Evolutionary conservation across 2,113 vertebrate species (phyloP), one percentile per base, ranked within the genome.

Genomic region (Elanoides forficatus): DNA sequence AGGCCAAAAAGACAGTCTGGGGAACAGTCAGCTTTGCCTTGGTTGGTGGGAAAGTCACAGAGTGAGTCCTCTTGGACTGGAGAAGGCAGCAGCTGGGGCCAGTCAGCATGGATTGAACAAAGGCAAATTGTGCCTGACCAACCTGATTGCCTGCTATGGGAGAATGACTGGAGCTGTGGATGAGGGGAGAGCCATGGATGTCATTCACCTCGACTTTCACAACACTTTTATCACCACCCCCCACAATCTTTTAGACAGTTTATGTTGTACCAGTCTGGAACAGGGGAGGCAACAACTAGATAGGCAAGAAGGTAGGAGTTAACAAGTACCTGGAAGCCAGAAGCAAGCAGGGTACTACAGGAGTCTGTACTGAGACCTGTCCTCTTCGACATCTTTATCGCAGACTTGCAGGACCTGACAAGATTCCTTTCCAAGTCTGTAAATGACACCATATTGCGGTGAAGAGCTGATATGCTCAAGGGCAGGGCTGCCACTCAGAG

Each of bases 321-420:
- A n/a, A 25, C 4, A 34, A 79, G 36, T 20, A 42, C 22, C 29
- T 80, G 81, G 21, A 71, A 71, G 27, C 21, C 55, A 63, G 40
- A 4, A 47, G 27, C 42, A 58, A 71, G 71, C 9, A 71, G 20
- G 10, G 20, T 17, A 23, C 50, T 55, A 17, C 40, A 79, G 42
- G 19, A 63, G 13, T 19, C 74, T 72, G n/a, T 38, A 38, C 66
- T 7, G 8, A 72, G n/a, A 34, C 23, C 42, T 62, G 43, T 20
- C 32, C 56, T 62, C 70, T 14, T 32, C 5, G 0, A 2, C 32
- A 17, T 2, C 27, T 43, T 22, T 22, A 13, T 4, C 2, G 0
- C 52, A 47, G 36, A 53, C 59, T n/a, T 63, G 32, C 47, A 87
- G 55, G 25, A 71, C 32, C n/a, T 50, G 32, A 85, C 1, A 1